phyloP scores from a whole-genome alignment of 2,797 vertebrate genomes.

The Sebastes diaconus region DNA sequence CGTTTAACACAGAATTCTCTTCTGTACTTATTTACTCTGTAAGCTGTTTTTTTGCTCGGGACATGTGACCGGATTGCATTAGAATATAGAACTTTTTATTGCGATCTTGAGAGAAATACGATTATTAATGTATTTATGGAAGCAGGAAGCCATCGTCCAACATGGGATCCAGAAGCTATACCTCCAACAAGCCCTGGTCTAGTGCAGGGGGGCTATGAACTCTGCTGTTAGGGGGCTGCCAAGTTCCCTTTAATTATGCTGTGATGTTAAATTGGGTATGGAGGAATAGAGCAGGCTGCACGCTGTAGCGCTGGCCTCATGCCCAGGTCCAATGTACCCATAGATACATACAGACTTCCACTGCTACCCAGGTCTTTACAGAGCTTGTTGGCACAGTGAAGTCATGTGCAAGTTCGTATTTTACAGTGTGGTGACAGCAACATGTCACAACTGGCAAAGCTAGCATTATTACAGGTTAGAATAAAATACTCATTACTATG shows the following conservation, averaged over 20 bases:
- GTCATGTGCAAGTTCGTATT: background rate
- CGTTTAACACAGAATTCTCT: background rate
- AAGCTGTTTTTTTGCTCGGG: background rate
- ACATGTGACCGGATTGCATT: background rate
- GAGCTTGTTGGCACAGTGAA: conserved; percentile 21
- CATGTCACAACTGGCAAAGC: background rate
- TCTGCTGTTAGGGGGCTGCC: conserved; percentile 67
- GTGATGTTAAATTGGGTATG: conserved; percentile 79
- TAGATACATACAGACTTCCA: conserved; percentile 41
- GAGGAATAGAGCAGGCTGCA: conserved; percentile 72
- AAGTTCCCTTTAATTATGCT: conserved; percentile 81
- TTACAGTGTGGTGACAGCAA: background rate
- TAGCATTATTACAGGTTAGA: background rate
- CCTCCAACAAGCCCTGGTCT: conserved; percentile 18
- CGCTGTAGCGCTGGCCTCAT: conserved; percentile 69
- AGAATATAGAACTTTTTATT: background rate
- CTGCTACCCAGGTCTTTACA: conserved; percentile 13
- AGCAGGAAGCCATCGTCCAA: background rate
- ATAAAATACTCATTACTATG: too few relatives aligned
- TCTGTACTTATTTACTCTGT: background rate
- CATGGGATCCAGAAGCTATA: conserved; percentile 7
- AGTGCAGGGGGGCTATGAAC: conserved; percentile 42
- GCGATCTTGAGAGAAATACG: background rate
- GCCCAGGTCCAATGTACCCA: conserved; percentile 65
- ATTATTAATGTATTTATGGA: background rate